These are phyloP conservation scores for Dipodomys ordii DNA, from an alignment of 2,113 vertebrate genomes.

Conservation along the genomic window DNA sequence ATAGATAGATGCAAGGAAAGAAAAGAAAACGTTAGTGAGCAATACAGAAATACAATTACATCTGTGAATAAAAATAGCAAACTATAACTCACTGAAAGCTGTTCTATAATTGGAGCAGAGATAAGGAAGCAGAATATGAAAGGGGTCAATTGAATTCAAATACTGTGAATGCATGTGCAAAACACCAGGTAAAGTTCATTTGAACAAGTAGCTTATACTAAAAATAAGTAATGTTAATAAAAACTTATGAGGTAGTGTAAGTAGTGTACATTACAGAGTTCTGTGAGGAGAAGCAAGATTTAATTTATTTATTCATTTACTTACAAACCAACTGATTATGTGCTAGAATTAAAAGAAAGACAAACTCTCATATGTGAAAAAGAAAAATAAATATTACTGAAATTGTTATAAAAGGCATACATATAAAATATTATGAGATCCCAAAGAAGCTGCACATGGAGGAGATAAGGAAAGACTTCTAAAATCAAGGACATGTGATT, in stretches of 20 bases:
- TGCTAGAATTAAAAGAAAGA: neutral
- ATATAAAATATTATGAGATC: neutral
- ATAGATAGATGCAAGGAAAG: too few species aligned
- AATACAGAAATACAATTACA: too few species aligned
- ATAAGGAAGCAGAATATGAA: too few species aligned
- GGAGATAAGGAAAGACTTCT: neutral
- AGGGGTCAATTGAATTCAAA: too few species aligned
- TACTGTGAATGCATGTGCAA: too few species aligned
- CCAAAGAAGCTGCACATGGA: neutral
- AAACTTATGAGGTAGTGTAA: neutral
- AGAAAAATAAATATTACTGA: neutral
- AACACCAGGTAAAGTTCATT: too few species aligned
- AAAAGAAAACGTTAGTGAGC: too few species aligned
- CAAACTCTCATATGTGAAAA: neutral
- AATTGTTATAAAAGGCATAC: neutral
- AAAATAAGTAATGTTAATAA: too few species aligned
- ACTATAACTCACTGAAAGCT: too few species aligned
- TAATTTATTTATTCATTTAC: neutral
- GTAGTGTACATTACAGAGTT: slow-evolving; percentile 3
- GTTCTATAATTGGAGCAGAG: too few species aligned
- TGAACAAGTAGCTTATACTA: too few species aligned
- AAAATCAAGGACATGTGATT: neutral
- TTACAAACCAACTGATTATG: neutral
- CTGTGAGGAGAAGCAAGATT: neutral
- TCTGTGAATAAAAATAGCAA: too few species aligned